A percentile compares a stretch with the other conserved stretches of the same genome.
Conservation (phyloP, 2,888 invertebrate species). For the Saturnia japonica region DNA sequence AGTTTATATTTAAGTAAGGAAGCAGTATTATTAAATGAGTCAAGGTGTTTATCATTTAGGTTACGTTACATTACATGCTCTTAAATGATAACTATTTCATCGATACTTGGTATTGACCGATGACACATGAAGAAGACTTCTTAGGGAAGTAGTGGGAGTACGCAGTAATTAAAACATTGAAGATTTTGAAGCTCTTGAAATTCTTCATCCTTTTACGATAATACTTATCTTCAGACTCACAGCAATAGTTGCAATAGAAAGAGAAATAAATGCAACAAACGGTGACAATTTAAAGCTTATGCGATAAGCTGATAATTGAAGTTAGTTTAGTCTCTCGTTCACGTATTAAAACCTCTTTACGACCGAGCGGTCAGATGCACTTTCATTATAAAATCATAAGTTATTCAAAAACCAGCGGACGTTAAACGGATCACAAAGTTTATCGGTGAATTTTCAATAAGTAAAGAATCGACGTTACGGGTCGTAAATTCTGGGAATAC, state of each 20-base stretch:
- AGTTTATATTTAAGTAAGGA: no score
- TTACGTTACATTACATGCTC: no score
- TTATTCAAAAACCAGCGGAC: background rate
- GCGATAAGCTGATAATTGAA: background rate
- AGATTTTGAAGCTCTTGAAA: no score
- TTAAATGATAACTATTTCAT: no score
- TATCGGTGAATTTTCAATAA: slow-evolving; percentile 15
- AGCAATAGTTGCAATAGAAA: background rate
- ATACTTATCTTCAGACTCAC: background rate
- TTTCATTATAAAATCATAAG: background rate
- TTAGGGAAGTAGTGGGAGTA: no score
- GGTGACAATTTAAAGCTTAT: background rate
- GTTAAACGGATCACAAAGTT: background rate
- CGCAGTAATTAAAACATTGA: no score
- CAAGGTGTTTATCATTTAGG: no score
- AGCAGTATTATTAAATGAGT: no score
- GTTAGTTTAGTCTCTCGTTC: background rate
- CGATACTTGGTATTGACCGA: no score
- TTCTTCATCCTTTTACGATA: background rate
- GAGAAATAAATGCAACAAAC: background rate
- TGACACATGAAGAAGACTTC: no score
- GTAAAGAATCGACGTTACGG: slow-evolving; percentile 14
- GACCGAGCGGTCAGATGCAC: background rate
- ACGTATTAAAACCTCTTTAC: background rate
- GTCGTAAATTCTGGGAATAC: slow-evolving; percentile 16